Conservation (phyloP, 2,113 vertebrate genomes). For the Eurypyga helias region DNA sequence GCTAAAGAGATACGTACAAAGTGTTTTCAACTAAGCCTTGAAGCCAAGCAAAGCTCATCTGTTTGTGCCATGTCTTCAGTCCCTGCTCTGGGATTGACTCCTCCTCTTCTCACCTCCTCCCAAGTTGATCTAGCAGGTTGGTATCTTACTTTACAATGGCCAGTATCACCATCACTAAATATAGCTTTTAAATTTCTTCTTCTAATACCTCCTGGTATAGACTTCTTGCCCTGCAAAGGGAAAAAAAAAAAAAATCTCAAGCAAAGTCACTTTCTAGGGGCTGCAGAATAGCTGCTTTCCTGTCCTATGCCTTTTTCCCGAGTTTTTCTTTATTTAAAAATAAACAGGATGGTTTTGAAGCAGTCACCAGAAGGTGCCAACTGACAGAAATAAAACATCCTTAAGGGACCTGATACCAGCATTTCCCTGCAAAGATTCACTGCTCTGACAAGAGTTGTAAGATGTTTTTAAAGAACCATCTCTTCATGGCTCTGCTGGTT, state of each 20-base stretch:
- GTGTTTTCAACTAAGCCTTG: background rate
- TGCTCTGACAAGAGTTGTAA: background rate
- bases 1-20: background rate
- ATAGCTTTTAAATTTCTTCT: background rate
- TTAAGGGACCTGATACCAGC: background rate
- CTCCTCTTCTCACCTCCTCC: background rate
- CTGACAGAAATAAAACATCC: conserved; percentile 33
- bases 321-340: background rate
- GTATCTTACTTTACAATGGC: background rate
- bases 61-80: background rate
- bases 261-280: background rate
- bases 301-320: conserved; percentile 2
- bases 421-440: background rate
- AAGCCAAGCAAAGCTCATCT: background rate
- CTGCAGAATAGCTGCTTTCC: background rate
- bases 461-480: background rate
- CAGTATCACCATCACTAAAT: background rate
- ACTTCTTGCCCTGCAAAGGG: background rate
- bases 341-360: background rate
- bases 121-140: background rate
- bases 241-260: background rate
- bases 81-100: background rate
- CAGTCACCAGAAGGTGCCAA: conserved; percentile 42
- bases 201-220: background rate
- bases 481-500: background rate